Base-by-base conservation (phyloP, 92 coral and sea anemone genomes). In the Paramuricea clavata region DNA sequence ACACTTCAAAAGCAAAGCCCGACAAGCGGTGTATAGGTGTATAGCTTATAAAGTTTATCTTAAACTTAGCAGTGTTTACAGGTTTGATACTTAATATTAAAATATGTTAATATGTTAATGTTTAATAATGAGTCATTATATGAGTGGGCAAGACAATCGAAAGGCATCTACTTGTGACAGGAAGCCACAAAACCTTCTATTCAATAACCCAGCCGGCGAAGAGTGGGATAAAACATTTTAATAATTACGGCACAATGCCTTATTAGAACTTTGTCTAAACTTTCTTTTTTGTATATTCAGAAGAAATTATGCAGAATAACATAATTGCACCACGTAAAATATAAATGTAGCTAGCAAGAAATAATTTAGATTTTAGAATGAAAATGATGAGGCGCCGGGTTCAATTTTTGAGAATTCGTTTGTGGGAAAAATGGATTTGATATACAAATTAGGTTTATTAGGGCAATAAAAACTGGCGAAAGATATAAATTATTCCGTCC, bases 21-120 rank as follows among this genome's bases (percentile, higher is more conserved):
- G 68, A 28, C 72, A 65, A 65, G 33, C 6, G 8, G 39, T 65
- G 62, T 54, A 54, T 54, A 54, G 26, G 17, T 13, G 62, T 10
- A 54, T 21, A 47, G 10, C 72, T 28, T 12, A 31, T 39, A 28
- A 65, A 65, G 72, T 65, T 65, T 65, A 27, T 25, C 12, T 5
- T 65, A 65, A 65, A 65, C 72, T 28, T 65, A 33, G 39, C 72
- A 6, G 72, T 65, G 72, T 65, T 65, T 65, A 65, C 72, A 65
- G 72, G 39, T 65, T 65, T 28, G 9, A 39, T 65, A 65, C 72
- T 65, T 65, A 31, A 65, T 65, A 65, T 65, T 65, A 65, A 65
- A 28, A 28, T 65, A 65, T 65, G 72, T 65, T 65, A 65, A n/a
- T n/a, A 65, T 65, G 39, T 33, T 19, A 60, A 27, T 26, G 39